These are phyloP conservation scores for Phengaris arion DNA, from an alignment of 2,888 invertebrate species.

Conservation along the genomic window DNA sequence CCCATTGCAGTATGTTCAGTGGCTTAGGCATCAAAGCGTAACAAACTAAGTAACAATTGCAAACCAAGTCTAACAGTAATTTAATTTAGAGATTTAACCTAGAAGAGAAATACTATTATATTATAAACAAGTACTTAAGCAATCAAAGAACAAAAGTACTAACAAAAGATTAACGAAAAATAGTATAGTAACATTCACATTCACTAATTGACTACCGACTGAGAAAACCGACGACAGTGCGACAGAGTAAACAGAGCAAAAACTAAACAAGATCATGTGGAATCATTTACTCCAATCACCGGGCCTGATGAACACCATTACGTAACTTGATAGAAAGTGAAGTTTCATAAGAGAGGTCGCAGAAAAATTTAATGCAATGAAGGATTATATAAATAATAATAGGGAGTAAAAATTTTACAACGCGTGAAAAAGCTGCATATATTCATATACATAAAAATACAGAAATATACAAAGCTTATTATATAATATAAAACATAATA, in stretches of 20 bases:
- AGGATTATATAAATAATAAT: too few relatives aligned
- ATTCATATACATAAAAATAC: not conserved
- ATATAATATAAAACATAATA: not conserved
- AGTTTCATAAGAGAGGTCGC: not conserved
- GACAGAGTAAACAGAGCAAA: conserved; percentile 68
- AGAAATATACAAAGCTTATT: not conserved
- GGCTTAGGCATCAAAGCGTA: not conserved
- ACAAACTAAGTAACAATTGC: not conserved
- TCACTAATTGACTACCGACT: conserved; percentile 64
- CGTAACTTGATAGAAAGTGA: conserved; percentile 31
- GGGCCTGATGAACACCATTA: conserved; percentile 40
- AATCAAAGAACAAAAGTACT: conserved; percentile 40
- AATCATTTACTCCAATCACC: conserved; percentile 74
- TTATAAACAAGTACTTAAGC: conserved; percentile 31
- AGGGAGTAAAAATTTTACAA: too few relatives aligned
- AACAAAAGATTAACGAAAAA: conserved; percentile 36
- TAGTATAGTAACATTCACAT: conserved; percentile 38
- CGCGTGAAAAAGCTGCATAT: not conserved
- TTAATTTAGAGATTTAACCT: not conserved
- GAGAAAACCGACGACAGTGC: conserved; percentile 53
- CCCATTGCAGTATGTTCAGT: too few relatives aligned
- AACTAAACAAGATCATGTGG: conserved; percentile 71
- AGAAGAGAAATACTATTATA: not conserved
- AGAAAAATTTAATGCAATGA: too few relatives aligned
- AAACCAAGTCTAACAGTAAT: not conserved